These are phyloP conservation scores for Tetranychus piercei DNA, from an alignment of 2,888 invertebrate genomes.

Conservation along the genomic window DNA sequence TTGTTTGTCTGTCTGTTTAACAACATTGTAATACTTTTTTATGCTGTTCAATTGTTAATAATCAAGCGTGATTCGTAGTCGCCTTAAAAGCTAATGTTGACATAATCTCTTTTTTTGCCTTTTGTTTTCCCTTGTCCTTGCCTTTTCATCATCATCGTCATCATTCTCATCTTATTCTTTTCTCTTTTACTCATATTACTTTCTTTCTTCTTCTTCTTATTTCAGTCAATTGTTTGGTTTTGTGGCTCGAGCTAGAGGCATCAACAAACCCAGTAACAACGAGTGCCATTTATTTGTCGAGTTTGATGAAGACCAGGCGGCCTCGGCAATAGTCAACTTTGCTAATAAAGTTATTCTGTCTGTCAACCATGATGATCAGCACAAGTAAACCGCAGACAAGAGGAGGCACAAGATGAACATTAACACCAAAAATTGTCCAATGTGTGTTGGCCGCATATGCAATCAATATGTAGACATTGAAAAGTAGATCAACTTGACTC, in stretches of 20 bases:
- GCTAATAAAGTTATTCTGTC: conserved; percentile 52
- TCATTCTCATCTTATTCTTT: neutral
- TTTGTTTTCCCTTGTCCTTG: neutral
- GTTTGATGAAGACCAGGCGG: conserved; percentile 77
- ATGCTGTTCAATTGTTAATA: neutral
- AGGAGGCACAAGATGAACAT: too few species aligned
- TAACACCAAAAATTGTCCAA: too few species aligned
- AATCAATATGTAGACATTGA: too few species aligned
- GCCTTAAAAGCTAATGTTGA: conserved; percentile 1
- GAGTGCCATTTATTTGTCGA: conserved; percentile 95
- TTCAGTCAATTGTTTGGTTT: conserved; percentile 80
- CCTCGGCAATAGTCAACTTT: conserved; percentile 43
- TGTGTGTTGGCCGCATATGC: too few species aligned
- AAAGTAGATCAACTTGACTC: too few species aligned
- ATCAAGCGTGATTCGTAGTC: neutral
- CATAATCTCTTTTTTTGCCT: neutral
- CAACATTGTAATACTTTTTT: conserved; percentile 7
- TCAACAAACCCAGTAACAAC: conserved; percentile 53
- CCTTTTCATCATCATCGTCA: neutral
- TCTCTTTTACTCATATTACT: neutral
- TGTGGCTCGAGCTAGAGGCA: conserved; percentile 66
- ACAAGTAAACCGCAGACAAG: too few species aligned
- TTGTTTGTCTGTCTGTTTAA: conserved; percentile 6
- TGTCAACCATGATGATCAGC: neutral
- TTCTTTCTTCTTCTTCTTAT: neutral